A percentile compares a stretch with the other conserved stretches of the same genome.
Conservation (phyloP, 2,797 vertebrate species). For the Atherinosoma microstoma region DNA sequence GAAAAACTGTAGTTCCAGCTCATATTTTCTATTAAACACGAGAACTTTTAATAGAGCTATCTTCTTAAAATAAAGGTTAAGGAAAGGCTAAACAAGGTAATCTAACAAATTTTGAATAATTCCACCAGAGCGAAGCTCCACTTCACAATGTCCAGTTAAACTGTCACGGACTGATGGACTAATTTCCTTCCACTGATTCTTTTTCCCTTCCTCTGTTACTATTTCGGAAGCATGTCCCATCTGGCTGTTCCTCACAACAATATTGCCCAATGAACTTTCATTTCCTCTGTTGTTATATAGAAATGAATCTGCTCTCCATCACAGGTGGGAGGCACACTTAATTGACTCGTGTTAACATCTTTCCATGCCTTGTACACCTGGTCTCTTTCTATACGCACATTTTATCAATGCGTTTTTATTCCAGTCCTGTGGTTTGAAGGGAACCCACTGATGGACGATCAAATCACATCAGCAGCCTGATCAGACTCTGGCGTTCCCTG, state of each 20-base stretch:
- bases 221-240: constrained; percentile 84
- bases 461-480: constrained; percentile 27
- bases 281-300: constrained; percentile 82
- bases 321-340: constrained; percentile 83
- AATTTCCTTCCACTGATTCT: constrained; percentile 67
- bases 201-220: constrained; percentile 59
- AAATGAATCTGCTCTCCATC: constrained; percentile 84
- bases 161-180: constrained; percentile 74
- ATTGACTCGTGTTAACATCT: constrained; percentile 84
- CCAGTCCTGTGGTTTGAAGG: constrained; percentile 57
- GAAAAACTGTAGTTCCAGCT: not conserved
- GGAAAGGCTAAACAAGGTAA: constrained; percentile 69
- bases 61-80: constrained; percentile 61
- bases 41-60: constrained; percentile 50
- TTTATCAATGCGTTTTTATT: constrained; percentile 69
- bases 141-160: constrained; percentile 66
- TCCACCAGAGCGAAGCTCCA: constrained; percentile 44
- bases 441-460: constrained; percentile 57
- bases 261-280: constrained; percentile 84
- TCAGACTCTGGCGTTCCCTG: constrained; percentile 25
- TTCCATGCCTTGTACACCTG: constrained; percentile 79
- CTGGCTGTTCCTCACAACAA: constrained; percentile 79
- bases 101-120: constrained; percentile 62
- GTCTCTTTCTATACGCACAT: constrained; percentile 71
- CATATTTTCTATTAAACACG: not conserved